A percentile compares a stretch with the other conserved stretches of the same genome.
Conservation (phyloP, 2,113 vertebrate species). For the Mustelus asterias region DNA sequence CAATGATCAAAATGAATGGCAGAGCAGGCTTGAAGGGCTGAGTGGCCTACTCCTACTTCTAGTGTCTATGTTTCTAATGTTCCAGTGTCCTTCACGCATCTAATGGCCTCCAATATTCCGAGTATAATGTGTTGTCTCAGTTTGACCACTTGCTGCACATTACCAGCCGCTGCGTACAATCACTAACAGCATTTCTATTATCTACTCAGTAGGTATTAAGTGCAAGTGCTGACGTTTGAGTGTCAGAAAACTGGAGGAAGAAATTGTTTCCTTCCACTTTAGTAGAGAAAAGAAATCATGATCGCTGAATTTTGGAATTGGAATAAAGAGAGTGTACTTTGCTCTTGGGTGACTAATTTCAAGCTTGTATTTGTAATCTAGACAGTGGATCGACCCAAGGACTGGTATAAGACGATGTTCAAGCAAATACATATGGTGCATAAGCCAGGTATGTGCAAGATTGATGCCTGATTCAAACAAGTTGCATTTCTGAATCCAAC, state of each 20-base stretch:
- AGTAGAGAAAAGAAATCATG: neutral
- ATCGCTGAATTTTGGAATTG: neutral
- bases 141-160: neutral
- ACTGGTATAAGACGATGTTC: conserved; percentile 99
- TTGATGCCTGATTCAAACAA: neutral
- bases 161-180: neutral
- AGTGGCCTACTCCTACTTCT: too few relatives aligned
- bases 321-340: neutral
- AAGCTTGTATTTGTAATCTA: conserved; percentile 46
- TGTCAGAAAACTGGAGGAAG: neutral
- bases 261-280: neutral
- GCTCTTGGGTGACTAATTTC: neutral
- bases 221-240: neutral
- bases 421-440: conserved; percentile 99
- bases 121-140: neutral
- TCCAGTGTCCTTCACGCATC: neutral
- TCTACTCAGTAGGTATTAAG: neutral
- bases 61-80: too few relatives aligned
- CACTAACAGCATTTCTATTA: neutral
- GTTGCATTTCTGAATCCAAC: neutral
- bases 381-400: conserved; percentile 95
- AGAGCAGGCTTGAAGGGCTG: too few relatives aligned
- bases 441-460: conserved; percentile 73
- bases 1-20: too few relatives aligned
- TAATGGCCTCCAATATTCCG: neutral